Base-by-base conservation (phyloP, 2,888 invertebrate genomes). In the Agelastica alni region DNA sequence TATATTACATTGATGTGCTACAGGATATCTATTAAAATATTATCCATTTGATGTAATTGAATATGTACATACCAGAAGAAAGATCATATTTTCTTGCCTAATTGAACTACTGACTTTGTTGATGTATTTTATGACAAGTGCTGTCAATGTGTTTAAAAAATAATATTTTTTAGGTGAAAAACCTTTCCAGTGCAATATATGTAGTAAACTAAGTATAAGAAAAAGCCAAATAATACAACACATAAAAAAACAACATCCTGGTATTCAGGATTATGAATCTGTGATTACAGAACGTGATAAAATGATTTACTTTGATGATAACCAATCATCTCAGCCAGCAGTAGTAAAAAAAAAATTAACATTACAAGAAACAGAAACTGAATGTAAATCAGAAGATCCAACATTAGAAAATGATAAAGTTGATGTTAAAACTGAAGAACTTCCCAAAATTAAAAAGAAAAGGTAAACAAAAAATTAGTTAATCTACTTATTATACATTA, bases 171-270 rank as follows among this genome's bases (percentile, higher is more conserved):
- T 16, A 56, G 56, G 60, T 36, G 53, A 58, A 6, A 60, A 53
- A 51, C 60, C 60, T 2, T 60, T 58, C 31, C 58, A 53, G 17
- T 60, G 60, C 28, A 56, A 51, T 18, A 28, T 58, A 2, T 60
- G 60, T 42, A 48, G 58, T n/a, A 60, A 56, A 56, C 12, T 37
- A 7, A 32, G 39, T 1, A 51, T 22, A 17, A 54, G 60, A 20
- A 60, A 60, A 48, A 53, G 53, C 30, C 60, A 58, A 53, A 56
- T 60, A 44, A 30, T 51, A 10, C 47, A 58, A 31, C 60, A 60
- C 30, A 56, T 60, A 18, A 46, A 47, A 36, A 60, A 56, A 26
- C 58, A 56, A 4, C 60, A 60, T 30, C 51, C 58, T n/a, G 53
- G 53, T 31, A 53, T 51, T 9, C 45, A 43, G 9, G 4, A 12